Base-by-base conservation (phyloP, 30 jellyfish, hydroid and myxozoan species). In the Catostylus mosaicus region DNA sequence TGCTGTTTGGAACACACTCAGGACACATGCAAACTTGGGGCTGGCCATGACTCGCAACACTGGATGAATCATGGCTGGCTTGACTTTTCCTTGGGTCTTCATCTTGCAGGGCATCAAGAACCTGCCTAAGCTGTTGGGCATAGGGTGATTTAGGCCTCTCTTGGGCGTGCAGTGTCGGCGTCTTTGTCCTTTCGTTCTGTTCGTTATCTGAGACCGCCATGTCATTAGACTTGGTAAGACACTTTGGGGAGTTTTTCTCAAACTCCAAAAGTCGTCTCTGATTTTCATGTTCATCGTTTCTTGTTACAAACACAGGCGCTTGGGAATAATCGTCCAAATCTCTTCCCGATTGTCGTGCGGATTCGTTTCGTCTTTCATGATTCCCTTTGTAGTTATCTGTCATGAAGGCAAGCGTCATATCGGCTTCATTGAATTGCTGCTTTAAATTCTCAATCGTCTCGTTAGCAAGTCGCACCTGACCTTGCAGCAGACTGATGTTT, bases 51-150 rank as follows among this genome's bases (percentile, higher is more conserved):
- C 76, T 76, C 37, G 86, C 9, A 3, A 66, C 45, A 30, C 78
- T 36, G 27, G 32, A 54, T 37, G 73, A 45, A 48, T 86, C 96
- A 22, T 86, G 96, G 31, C 56, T 52, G 47, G 75, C 22, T 2
- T 75, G 77, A 62, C 80, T 45, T 63, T 80, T 85, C 63, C 85
- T 71, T 20, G 98, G 89, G 69, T 91, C 97, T 67, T 93, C 98
- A 47, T 93, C 97, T 31, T 89, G 97, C 26, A 93, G 85, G 20
- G 91, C 97, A 65, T 93, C 98, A 36, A 93, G 96, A 30, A 93
- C 98, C 70, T 93, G 98, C 48, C 95, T 70, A 30, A 93, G 88
- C 70, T 93, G 98, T 59, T 82, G 96, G n/a, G 96, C 98, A 67
- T 93, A 93, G 0, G 97, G 98, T 8, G 98, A 93, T 48, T 87